Percentiles rank a stretch among this genome's conserved stretches.
phyloP scores from a whole-genome alignment of 2,888 invertebrate genomes.

The Rhamnusium bicolor region DNA sequence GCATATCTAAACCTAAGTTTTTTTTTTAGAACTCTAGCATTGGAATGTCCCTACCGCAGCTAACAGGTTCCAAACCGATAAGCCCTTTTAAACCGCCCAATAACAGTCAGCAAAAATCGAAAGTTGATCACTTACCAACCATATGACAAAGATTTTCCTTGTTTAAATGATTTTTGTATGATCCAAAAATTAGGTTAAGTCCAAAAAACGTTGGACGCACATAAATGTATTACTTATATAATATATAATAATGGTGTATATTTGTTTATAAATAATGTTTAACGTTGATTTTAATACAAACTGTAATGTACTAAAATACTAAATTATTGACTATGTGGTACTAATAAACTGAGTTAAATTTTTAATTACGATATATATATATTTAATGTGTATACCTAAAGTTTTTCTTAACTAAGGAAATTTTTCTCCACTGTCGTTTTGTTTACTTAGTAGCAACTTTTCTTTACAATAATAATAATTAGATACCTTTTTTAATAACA shows the following conservation, averaged over 20 bases:
- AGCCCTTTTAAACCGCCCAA: conserved; percentile 73
- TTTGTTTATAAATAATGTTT: background rate
- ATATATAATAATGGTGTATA: background rate
- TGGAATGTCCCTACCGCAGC: conserved; percentile 80
- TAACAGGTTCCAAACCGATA: conserved; percentile 73
- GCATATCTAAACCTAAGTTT: too few species aligned
- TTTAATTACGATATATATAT: background rate
- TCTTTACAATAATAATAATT: too few species aligned
- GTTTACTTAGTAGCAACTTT: too few species aligned
- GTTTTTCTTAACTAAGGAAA: too few species aligned
- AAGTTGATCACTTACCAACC: conserved; percentile 82
- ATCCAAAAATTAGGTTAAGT: conserved; percentile 5
- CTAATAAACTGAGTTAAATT: background rate
- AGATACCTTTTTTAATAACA: too few species aligned
- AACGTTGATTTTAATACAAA: background rate
- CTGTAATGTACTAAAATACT: background rate
- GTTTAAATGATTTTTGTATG: conserved; percentile 56
- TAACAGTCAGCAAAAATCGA: conserved; percentile 68
- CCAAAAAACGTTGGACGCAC: conserved; percentile 15
- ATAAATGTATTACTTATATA: background rate
- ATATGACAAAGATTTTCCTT: conserved; percentile 76
- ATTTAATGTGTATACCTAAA: background rate
- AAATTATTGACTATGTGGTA: background rate
- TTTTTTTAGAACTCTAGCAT: conserved; percentile 71
- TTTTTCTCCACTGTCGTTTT: too few species aligned